A percentile compares a stretch with the other conserved stretches of the same genome.
phyloP scores from a whole-genome alignment of 1,140 invertebrate species.

The Hetaerina americana region DNA sequence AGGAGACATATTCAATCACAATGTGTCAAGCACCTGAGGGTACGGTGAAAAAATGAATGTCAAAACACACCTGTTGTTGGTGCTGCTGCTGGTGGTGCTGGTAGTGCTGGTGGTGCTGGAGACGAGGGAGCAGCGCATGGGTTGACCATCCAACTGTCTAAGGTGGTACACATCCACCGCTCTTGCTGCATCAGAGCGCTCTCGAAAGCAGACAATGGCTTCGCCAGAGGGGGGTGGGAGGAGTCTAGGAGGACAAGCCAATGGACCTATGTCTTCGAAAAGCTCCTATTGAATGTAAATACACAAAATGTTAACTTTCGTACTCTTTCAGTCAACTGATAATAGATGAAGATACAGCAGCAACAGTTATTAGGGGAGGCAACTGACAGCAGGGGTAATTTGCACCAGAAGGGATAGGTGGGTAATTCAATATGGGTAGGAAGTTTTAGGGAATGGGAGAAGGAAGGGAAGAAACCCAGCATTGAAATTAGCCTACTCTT shows the following conservation, averaged over 20 bases:
- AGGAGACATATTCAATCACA: no score
- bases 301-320: no score
- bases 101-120: not conserved
- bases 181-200: constrained; percentile 67
- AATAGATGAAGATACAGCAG: constrained; percentile 6
- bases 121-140: constrained; percentile 36
- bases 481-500: no score
- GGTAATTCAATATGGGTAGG: not conserved
- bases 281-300: constrained; percentile 52
- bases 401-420: no score
- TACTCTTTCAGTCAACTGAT: no score
- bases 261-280: constrained; percentile 80
- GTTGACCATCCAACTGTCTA: constrained; percentile 71
- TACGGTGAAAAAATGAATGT: not conserved
- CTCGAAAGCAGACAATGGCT: constrained; percentile 81
- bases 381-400: no score
- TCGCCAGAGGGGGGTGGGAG: constrained; percentile 47
- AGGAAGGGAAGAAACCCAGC: no score
- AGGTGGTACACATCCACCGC: constrained; percentile 88
- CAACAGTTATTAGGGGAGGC: no score
- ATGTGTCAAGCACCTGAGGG: no score
- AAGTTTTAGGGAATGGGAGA: no score
- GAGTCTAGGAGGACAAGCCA: constrained; percentile 69
- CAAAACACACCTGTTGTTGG: not conserved
- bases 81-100: not conserved